phyloP scores from a whole-genome alignment of 2,797 vertebrate species.

The Onychomys arenicola region DNA sequence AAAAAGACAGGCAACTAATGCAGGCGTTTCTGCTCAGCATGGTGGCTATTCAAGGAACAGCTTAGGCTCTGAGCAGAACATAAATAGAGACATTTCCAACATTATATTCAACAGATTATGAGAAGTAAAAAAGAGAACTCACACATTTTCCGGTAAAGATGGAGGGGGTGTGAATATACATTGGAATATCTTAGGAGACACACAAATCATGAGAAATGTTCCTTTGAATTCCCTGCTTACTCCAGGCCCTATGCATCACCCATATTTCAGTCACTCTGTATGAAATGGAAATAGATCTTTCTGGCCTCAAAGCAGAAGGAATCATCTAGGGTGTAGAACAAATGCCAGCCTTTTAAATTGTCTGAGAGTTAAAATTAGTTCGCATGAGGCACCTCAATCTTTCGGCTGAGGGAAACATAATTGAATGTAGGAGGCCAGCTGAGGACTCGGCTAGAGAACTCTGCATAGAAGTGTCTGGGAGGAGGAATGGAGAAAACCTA shows the following conservation, averaged over 20 bases:
- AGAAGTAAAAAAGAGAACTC: neutral
- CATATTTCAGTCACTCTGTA: conserved; percentile 31
- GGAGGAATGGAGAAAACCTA: neutral
- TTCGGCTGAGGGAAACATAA: neutral
- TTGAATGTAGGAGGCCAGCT: conserved; percentile 26
- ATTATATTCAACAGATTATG: neutral
- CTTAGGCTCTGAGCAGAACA: neutral
- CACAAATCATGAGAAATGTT: neutral
- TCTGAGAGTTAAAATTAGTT: conserved; percentile 63
- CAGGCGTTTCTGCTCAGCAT: neutral
- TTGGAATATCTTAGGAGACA: neutral
- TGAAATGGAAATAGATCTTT: conserved; percentile 70
- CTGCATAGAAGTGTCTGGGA: neutral
- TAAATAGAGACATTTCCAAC: neutral
- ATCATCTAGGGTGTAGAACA: conserved; percentile 57
- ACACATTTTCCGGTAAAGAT: conserved; percentile 13
- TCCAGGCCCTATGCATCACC: conserved; percentile 37
- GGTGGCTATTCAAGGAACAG: neutral
- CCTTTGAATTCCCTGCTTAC: conserved; percentile 50
- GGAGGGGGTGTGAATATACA: neutral
- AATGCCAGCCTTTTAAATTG: conserved; percentile 60
- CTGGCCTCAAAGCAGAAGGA: conserved; percentile 48
- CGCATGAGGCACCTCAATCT: conserved; percentile 32
- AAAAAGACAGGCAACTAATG: neutral
- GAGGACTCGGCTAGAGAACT: conserved; percentile 58